Conservation (phyloP, 2,113 vertebrate species). For the Plectropomus leopardus region DNA sequence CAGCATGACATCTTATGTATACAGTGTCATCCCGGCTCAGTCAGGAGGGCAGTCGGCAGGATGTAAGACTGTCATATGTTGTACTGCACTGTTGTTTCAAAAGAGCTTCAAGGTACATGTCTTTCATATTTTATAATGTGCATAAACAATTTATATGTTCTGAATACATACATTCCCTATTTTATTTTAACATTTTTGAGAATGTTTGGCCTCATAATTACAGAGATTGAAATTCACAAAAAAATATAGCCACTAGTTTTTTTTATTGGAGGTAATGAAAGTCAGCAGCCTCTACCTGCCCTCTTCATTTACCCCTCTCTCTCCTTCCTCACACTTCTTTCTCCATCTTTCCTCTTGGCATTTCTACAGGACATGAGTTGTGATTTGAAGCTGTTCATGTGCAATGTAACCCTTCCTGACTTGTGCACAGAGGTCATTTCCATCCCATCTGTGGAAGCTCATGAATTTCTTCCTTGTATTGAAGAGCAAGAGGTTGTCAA, state of each 20-base stretch:
- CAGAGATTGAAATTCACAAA: background rate
- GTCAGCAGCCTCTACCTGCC: background rate
- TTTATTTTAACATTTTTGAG: background rate
- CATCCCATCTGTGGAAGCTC: slow-evolving; percentile 46
- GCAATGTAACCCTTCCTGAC: slow-evolving; percentile 41
- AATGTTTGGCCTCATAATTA: background rate
- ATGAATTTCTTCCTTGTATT: slow-evolving; percentile 46
- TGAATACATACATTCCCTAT: background rate
- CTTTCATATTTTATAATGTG: slow-evolving; percentile 1
- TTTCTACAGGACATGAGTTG: slow-evolving; percentile 25
- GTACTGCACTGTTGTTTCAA: slow-evolving; percentile 9
- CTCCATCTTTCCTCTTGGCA: background rate
- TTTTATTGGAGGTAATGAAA: slow-evolving; percentile 10
- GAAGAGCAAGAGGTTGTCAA: slow-evolving; percentile 48
- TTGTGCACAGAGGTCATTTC: slow-evolving; percentile 46
- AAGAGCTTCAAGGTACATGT: slow-evolving; percentile 1
- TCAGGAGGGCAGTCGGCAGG: background rate
- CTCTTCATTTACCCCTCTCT: slow-evolving; percentile 3
- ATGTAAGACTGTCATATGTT: background rate
- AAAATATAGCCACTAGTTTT: background rate
- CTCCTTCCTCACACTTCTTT: background rate
- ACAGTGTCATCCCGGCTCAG: background rate
- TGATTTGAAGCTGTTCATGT: slow-evolving; percentile 52
- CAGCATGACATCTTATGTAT: slow-evolving; percentile 18
- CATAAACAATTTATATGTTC: background rate